These are phyloP conservation scores for Pristis pectinata DNA, from an alignment of 2,797 vertebrate species.

Conservation along the genomic window DNA sequence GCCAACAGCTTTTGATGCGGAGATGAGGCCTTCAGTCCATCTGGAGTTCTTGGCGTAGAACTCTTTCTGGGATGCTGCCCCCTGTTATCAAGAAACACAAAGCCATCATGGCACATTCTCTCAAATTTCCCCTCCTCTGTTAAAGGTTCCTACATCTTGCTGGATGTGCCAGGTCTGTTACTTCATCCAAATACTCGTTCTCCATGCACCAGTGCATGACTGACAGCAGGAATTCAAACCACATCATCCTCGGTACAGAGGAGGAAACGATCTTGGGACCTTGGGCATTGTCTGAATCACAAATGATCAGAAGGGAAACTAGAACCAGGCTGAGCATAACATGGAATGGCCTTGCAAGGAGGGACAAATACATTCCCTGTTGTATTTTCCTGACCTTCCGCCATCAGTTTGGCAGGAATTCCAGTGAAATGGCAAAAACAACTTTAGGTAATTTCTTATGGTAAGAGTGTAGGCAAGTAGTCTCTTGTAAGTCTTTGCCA, in stretches of 20 bases:
- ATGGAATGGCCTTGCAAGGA: background rate
- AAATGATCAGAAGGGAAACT: background rate
- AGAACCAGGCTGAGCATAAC: too few species aligned
- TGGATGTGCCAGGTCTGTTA: background rate
- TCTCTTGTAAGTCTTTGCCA: background rate
- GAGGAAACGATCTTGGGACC: background rate
- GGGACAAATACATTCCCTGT: background rate
- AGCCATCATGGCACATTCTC: background rate
- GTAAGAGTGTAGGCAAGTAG: background rate
- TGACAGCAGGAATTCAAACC: background rate
- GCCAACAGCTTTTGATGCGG: constrained; percentile 92
- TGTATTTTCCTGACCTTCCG: too few species aligned
- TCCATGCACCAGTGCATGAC: too few species aligned
- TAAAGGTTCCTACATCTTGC: background rate
- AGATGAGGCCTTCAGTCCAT: constrained; percentile 96
- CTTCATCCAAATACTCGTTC: background rate
- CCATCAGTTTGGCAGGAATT: background rate
- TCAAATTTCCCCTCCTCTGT: background rate
- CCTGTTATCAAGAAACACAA: constrained; percentile 55
- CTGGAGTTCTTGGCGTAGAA: constrained; percentile 96
- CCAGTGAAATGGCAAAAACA: background rate
- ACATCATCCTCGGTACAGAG: background rate
- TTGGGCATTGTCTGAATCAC: background rate
- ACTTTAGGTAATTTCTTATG: background rate
- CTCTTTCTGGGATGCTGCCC: constrained; percentile 85